Base-by-base conservation (phyloP, 2,113 vertebrate species). In the Lamprologus ornatipinnis region DNA sequence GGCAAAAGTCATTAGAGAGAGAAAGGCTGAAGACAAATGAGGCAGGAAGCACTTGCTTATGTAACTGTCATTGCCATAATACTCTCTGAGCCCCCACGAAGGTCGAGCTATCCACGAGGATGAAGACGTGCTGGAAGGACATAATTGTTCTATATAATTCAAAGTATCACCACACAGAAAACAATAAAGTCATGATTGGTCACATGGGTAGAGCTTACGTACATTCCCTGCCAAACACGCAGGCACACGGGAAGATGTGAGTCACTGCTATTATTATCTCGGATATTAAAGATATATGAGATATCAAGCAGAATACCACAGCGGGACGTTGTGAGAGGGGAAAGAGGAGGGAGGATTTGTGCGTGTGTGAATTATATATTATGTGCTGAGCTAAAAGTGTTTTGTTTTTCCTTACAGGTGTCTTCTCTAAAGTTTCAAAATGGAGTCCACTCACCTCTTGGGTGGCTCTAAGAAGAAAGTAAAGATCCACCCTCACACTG, bases 401-500 rank as follows among this genome's bases (percentile, higher is more conserved):
- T 58, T 37, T 73, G 10, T 75, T 93, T 82, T 70, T 58, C 54
- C 47, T 70, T 51, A 31, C 94, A 96, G 96, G 93, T 94, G 73
- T 83, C 82, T 40, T 83, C 83, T 51, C 42, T 70, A 54, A 89
- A 54, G 82, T 37, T 86, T 83, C 28, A 92, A 96, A 93, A 99
- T 99, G 98, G 97, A 98, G 95, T 95, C 85, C 0, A 96, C 97
- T 89, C 96, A 97, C 94, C 97, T 96, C 90, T 91, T 96, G 89
- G 92, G 95, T 42, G 92, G 96, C 82, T 92, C 97, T 35, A 99
- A 98, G 95, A 99, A 99, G 94, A 94, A 95, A 87, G 98, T 99
- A 57, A 99, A 99, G 97, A 99, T 99, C 96, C 98, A 98, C 92
- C 98, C 98, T 85, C 97, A 97, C 91, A 98, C 97, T 6, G 97